A percentile compares a stretch with the other conserved stretches of the same genome.
Conservation (phyloP, 2,888 invertebrate species). For the Apotomis betuletana region DNA sequence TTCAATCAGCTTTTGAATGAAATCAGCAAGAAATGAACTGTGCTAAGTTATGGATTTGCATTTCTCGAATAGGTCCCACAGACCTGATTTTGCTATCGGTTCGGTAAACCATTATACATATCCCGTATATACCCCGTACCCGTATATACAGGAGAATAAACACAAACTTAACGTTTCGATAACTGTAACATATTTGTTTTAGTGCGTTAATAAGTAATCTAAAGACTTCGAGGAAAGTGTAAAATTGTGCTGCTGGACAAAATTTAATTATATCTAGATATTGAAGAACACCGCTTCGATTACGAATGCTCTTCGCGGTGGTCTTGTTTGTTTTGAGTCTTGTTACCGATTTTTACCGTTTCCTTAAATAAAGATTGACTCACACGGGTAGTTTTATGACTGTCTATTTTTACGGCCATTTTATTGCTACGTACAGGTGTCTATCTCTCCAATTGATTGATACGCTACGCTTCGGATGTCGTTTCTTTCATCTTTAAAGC, state of each 20-base stretch:
- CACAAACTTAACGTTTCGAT: too few relatives aligned
- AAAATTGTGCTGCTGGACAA: not conserved
- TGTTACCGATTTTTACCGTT: slow-evolving; percentile 70
- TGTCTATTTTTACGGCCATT: slow-evolving; percentile 59
- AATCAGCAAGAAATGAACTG: not conserved
- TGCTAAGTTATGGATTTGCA: not conserved
- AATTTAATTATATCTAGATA: slow-evolving; percentile 64
- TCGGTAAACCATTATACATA: too few relatives aligned
- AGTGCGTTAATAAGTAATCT: not conserved
- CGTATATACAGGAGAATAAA: too few relatives aligned
- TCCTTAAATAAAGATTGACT: slow-evolving; percentile 68
- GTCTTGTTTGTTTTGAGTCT: slow-evolving; percentile 68
- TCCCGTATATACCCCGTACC: too few relatives aligned
- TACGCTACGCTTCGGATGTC: slow-evolving; percentile 39
- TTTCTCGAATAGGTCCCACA: too few relatives aligned
- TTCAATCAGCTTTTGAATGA: not conserved
- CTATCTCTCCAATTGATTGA: slow-evolving; percentile 60
- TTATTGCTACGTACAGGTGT: slow-evolving; percentile 56
- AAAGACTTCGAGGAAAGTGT: not conserved
- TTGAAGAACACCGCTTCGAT: slow-evolving; percentile 70
- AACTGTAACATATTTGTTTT: not conserved
- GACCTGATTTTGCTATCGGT: too few relatives aligned
- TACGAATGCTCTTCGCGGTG: slow-evolving; percentile 72
- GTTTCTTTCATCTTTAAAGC: slow-evolving; percentile 12
- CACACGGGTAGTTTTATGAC: slow-evolving; percentile 66